Conservation (phyloP, 1,140 invertebrate genomes). For the Drosophila willistoni region DNA sequence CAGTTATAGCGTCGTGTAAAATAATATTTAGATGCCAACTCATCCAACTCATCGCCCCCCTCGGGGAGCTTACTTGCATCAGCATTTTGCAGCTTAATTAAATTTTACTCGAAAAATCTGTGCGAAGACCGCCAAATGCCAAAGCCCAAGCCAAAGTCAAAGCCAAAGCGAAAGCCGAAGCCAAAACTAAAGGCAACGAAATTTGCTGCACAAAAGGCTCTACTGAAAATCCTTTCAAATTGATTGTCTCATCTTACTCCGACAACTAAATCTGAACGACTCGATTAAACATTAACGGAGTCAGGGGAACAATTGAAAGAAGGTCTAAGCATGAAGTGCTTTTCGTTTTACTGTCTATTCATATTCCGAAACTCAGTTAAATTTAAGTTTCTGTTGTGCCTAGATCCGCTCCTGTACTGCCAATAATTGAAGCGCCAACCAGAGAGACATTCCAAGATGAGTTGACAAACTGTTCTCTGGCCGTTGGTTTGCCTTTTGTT, state of each 20-base stretch:
- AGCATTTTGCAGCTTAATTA: constrained; percentile 67
- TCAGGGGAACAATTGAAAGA: neutral
- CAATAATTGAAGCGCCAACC: neutral
- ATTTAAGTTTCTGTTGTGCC: neutral
- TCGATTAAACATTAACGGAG: neutral
- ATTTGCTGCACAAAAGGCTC: constrained; percentile 28
- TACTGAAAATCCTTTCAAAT: constrained; percentile 58
- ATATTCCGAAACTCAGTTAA: too few relatives aligned
- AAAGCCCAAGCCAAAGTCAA: constrained; percentile 34
- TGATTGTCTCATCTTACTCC: constrained; percentile 56
- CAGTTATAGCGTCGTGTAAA: constrained; percentile 78
- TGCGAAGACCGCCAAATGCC: constrained; percentile 67
- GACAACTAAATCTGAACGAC: constrained; percentile 1
- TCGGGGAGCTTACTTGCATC: neutral
- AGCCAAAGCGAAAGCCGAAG: constrained; percentile 45
- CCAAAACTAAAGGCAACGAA: constrained; percentile 39
- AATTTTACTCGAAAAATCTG: constrained; percentile 63
- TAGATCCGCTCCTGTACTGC: neutral
- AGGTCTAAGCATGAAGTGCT: too few relatives aligned
- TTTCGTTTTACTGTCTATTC: too few relatives aligned
- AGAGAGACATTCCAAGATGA: constrained; percentile 36
- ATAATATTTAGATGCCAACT: constrained; percentile 76
- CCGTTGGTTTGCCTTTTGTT: constrained; percentile 56
- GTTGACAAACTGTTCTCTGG: constrained; percentile 50
- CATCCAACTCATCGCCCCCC: neutral